Conservation (phyloP, 2,113 vertebrate genomes). For the Sinocyclocheilus rhinocerous region DNA sequence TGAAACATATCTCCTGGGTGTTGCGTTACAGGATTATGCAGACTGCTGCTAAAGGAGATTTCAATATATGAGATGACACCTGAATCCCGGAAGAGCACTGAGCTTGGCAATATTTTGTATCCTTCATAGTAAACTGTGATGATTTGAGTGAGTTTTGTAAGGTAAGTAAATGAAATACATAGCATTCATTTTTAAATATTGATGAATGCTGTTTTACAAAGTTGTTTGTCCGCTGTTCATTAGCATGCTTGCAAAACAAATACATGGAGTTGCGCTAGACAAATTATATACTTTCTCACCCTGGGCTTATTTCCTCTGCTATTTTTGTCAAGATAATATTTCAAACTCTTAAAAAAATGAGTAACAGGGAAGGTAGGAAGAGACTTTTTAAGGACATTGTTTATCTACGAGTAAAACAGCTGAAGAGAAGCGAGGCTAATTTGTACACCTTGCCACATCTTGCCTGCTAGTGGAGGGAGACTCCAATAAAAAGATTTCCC, state of each 20-base stretch:
- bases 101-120: not conserved
- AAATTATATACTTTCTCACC: slow-evolving; percentile 66
- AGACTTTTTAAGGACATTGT: slow-evolving; percentile 67
- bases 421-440: slow-evolving; percentile 64
- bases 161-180: not conserved
- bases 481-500: slow-evolving; percentile 64
- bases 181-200: slow-evolving; percentile 37
- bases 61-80: slow-evolving; percentile 13
- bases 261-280: slow-evolving; percentile 67
- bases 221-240: slow-evolving; percentile 36
- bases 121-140: not conserved
- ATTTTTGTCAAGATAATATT: slow-evolving; percentile 61
- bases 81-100: not conserved
- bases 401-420: slow-evolving; percentile 71
- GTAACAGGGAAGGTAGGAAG: slow-evolving; percentile 47
- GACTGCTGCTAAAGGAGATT: not conserved
- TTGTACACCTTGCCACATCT: slow-evolving; percentile 72
- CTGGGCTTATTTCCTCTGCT: slow-evolving; percentile 61
- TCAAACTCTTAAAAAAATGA: slow-evolving; percentile 46
- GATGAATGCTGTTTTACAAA: slow-evolving; percentile 36
- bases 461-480: slow-evolving; percentile 57
- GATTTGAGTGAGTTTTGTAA: not conserved
- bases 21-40: slow-evolving; percentile 12
- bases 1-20: not conserved
- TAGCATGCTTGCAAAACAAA: slow-evolving; percentile 65